Evolutionary conservation across 64 coral and sea anemone genomes (phyloP).

Genomic region (Dendronephthya gigantea): DNA sequence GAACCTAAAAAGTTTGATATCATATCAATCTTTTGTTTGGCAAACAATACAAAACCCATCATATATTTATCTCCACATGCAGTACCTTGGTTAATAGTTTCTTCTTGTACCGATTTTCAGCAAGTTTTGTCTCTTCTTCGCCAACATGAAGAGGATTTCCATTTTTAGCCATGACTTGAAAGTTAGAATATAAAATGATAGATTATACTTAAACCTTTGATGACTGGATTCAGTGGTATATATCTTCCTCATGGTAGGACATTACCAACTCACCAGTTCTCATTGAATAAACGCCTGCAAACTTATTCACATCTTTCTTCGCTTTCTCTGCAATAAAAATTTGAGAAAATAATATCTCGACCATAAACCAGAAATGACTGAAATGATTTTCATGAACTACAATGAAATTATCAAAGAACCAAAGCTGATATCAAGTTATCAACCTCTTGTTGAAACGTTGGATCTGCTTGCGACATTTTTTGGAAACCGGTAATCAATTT

Average conservation of each 20-base stretch:
- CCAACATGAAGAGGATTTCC: not conserved
- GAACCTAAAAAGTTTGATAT: slow-evolving; percentile 6
- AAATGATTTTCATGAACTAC: not conserved
- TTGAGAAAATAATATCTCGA: not conserved
- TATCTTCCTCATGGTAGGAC: not conserved
- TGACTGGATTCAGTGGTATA: not conserved
- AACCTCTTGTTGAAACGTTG: not conserved
- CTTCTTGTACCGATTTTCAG: not conserved
- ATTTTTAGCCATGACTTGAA: not conserved
- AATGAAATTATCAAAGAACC: not conserved
- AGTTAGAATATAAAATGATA: not conserved
- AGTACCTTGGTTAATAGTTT: not conserved
- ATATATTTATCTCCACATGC: not conserved
- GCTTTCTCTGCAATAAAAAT: slow-evolving; percentile 61
- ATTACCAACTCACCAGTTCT: slow-evolving; percentile 50
- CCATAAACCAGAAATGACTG: not conserved
- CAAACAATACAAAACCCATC: no score
- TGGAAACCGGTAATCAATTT: not conserved
- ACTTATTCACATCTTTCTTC: slow-evolving; percentile 62
- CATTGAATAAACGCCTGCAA: slow-evolving; percentile 85
- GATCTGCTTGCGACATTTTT: not conserved
- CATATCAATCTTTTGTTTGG: no score
- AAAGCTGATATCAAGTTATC: no score
- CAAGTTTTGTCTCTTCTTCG: not conserved
- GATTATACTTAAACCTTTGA: not conserved